Base-by-base conservation (phyloP, 2,888 invertebrate species). In the Andricus quercusramuli region DNA sequence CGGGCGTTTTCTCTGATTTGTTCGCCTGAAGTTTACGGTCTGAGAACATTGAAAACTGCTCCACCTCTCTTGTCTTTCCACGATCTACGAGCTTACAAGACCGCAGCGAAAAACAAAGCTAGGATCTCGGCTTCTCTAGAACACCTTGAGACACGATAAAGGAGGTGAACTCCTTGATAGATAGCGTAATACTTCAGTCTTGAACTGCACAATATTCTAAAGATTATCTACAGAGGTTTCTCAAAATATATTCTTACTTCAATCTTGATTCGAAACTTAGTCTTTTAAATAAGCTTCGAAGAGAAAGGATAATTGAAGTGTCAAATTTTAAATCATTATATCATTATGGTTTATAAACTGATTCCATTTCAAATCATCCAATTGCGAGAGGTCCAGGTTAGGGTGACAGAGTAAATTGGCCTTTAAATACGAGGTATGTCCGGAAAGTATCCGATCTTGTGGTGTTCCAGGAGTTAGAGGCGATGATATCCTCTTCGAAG, bases 41-140 rank as follows among this genome's bases (percentile, higher is more conserved):
- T 22, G 74, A 74, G 74, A 74, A 74, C 74, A 74, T 74, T 74
- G 74, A 56, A 74, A 74, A 74, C 74, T 56, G 32, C 74, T 74
- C 74, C 74, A 56, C 74, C 74, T 74, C 74, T 74, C 74, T 74
- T 74, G 74, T 74, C 32, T 29, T 74, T 32, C 20, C 74, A 56
- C 56, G 74, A 74, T 74, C 74, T 74, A 74, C 32, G 74, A 32
- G 56, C 56, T 74, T 56, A 74, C 74, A 56, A 74, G 74, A 56
- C 20, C 13, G 56, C 74, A 74, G 32, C 11, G 32, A 74, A 74
- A 74, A 74, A 74, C 56, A 74, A 56, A 74, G 37, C 56, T 32
- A n/a, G 51, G 56, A 56, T 56, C 56, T 74, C 56, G 32, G 56
- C 32, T 74, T 74, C 74, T 74, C 74, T 56, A 32, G 47, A 56